phyloP scores from a whole-genome alignment of 2,888 invertebrate genomes.

The Rhingia rostrata region DNA sequence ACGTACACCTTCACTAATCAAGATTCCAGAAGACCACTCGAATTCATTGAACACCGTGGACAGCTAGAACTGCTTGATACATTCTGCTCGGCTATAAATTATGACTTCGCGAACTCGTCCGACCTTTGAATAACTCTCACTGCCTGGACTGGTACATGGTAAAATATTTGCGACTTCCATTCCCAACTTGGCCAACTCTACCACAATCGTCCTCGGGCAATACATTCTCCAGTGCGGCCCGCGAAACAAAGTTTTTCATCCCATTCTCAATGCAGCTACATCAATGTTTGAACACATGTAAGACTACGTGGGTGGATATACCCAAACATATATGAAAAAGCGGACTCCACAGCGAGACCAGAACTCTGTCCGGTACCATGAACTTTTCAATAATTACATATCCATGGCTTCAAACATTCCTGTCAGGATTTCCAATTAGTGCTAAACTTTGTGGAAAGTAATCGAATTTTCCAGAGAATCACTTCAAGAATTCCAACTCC shows the following conservation, averaged over 20 bases:
- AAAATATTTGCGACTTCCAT: no score
- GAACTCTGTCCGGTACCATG: conserved; percentile 58
- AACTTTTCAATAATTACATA: conserved; percentile 76
- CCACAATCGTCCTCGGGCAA: no score
- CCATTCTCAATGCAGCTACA: not conserved
- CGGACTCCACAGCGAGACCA: conserved; percentile 22
- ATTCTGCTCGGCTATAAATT: no score
- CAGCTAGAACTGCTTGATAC: no score
- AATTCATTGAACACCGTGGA: no score
- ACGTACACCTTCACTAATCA: no score
- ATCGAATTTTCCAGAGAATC: conserved; percentile 75
- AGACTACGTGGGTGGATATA: not conserved
- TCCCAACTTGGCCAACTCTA: no score
- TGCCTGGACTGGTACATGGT: no score
- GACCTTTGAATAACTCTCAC: no score
- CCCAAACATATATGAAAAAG: not conserved
- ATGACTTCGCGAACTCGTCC: no score
- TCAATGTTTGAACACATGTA: conserved; percentile 1
- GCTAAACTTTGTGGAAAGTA: conserved; percentile 77
- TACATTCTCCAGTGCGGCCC: no score
- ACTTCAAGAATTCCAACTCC: conserved; percentile 68
- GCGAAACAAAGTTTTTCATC: conserved; percentile 6
- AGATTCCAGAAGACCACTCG: no score
- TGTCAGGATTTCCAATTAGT: conserved; percentile 77
- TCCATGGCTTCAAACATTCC: conserved; percentile 75